A percentile compares a stretch with the other conserved stretches of the same genome.
phyloP scores from a whole-genome alignment of 1,140 invertebrate genomes.

The Hycleus cichorii region DNA sequence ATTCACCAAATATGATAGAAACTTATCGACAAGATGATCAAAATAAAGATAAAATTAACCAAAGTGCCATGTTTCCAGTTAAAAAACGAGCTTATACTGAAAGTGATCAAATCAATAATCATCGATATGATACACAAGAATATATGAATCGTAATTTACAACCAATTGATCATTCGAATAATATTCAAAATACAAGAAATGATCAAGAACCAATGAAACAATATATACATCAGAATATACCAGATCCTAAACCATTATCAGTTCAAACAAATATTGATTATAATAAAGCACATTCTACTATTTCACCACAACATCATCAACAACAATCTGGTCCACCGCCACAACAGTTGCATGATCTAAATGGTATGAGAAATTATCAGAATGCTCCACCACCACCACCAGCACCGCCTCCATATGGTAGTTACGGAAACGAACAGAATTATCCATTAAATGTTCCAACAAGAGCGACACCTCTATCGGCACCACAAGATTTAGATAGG shows the following conservation, averaged over 20 bases:
- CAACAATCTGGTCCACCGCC: slow-evolving; percentile 1
- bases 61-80: slow-evolving; percentile 39
- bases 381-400: background rate
- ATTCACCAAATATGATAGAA: slow-evolving; percentile 9
- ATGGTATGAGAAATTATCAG: background rate
- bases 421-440: slow-evolving; percentile 6
- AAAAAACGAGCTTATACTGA: slow-evolving; percentile 56
- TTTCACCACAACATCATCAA: slow-evolving; percentile 1
- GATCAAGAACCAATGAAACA: slow-evolving; percentile 11
- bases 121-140: slow-evolving; percentile 13
- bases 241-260: slow-evolving; percentile 23
- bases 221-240: slow-evolving; percentile 32
- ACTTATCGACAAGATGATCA: slow-evolving; percentile 1
- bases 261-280: slow-evolving; percentile 6
- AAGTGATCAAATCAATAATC: slow-evolving; percentile 30
- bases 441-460: slow-evolving; percentile 22
- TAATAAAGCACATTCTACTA: background rate
- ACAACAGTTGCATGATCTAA: background rate
- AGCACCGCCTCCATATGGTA: background rate
- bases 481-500: slow-evolving; percentile 15
- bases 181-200: background rate
- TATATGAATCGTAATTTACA: slow-evolving; percentile 14
- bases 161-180: background rate
- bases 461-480: slow-evolving; percentile 2
- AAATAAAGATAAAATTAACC: slow-evolving; percentile 9